phyloP scores from a whole-genome alignment of 2,113 vertebrate species.

The Chamaetylas fuelleborni region DNA sequence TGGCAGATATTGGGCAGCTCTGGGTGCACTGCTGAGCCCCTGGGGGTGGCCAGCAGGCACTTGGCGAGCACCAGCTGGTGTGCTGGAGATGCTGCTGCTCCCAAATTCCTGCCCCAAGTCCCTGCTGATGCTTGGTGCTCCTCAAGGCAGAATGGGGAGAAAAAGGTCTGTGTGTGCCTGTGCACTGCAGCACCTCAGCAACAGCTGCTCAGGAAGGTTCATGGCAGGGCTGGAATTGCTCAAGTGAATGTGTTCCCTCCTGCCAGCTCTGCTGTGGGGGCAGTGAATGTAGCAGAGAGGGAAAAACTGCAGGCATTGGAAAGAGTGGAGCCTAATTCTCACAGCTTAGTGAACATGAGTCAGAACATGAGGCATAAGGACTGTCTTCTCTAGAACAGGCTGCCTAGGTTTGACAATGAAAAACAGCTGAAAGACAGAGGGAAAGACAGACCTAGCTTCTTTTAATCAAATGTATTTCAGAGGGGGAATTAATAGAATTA shows the following conservation, averaged over 20 bases:
- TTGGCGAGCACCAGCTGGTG: background rate
- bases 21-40: background rate
- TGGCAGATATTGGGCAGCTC: background rate
- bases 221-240: background rate
- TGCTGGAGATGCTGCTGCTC: background rate
- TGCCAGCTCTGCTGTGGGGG: background rate
- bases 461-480: background rate
- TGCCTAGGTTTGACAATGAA: background rate
- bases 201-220: background rate
- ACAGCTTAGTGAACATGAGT: background rate
- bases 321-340: background rate
- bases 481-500: background rate
- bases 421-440: background rate
- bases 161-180: background rate
- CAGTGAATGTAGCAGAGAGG: background rate
- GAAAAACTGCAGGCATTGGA: background rate
- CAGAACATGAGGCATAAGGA: background rate
- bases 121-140: background rate
- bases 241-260: fast-evolving
- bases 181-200: background rate
- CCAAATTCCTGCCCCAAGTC: background rate
- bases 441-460: background rate
- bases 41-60: background rate
- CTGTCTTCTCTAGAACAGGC: background rate
- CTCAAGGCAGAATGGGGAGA: background rate